Percentiles rank a stretch among this genome's conserved stretches.
Evolutionary conservation across 30 jellyfish, hydroid and myxozoan species (phyloP).

Genomic region (Clytia hemisphaerica): DNA sequence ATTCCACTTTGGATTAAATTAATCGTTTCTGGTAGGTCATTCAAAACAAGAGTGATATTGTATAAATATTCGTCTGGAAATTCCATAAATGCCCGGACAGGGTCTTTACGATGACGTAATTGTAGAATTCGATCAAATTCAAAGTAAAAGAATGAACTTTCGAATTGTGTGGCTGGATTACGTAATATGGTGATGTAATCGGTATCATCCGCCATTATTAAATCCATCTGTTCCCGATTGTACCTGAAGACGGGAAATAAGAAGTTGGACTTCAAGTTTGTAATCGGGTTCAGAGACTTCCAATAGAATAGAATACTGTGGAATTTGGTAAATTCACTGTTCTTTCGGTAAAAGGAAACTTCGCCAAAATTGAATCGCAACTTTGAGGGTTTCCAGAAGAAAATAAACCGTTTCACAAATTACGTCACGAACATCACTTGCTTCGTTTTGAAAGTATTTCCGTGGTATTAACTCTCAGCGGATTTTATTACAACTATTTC

Average conservation of each 20-base stretch:
- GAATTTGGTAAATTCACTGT: too few species aligned
- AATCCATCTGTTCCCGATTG: conserved; percentile 74
- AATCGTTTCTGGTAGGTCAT: conserved; percentile 82
- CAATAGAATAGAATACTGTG: too few species aligned
- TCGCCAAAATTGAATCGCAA: too few species aligned
- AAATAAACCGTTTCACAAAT: too few species aligned
- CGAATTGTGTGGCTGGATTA: conserved; percentile 86
- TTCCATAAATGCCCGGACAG: conserved; percentile 72
- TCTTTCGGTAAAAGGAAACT: too few species aligned
- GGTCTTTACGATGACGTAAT: conserved; percentile 46
- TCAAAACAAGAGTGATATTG: conserved; percentile 56
- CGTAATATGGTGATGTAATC: conserved; percentile 78
- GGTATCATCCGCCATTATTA: conserved; percentile 58
- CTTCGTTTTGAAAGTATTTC: too few species aligned
- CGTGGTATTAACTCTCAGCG: too few species aligned
- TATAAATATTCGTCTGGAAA: conserved; percentile 81
- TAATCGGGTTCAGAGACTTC: too few species aligned
- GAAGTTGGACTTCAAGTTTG: too few species aligned
- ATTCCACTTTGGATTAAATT: conserved; percentile 84
- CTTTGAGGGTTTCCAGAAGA: too few species aligned
- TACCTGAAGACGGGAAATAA: conserved; percentile 15
- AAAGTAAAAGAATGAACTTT: conserved; percentile 81
- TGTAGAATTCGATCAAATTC: conserved; percentile 55
- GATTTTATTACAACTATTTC: too few species aligned
- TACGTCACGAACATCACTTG: too few species aligned